Evolutionary conservation across 1,140 invertebrate species (phyloP).

Genomic region (Drosophila baimaii): DNA sequence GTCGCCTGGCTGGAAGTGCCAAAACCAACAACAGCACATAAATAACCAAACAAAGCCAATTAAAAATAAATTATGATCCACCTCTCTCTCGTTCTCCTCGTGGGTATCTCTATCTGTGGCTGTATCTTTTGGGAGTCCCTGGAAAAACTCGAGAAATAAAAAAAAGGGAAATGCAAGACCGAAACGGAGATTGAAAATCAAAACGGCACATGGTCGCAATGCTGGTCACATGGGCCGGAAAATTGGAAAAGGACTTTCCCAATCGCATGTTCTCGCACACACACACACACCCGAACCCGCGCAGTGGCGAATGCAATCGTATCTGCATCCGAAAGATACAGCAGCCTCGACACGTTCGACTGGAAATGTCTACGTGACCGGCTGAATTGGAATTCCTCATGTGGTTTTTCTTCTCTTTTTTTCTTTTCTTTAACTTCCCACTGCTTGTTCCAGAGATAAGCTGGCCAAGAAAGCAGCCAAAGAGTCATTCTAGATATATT

Average conservation of each 20-base stretch:
- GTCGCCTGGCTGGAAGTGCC: conserved; percentile 58
- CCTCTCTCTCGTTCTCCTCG: conserved; percentile 41
- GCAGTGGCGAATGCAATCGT: background rate
- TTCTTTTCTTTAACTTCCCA: background rate
- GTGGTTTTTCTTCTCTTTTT: conserved; percentile 8
- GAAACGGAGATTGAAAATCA: conserved; percentile 1
- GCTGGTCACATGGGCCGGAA: conserved; percentile 32
- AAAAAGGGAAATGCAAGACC: background rate
- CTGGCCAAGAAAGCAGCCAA: background rate
- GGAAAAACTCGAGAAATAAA: conserved; percentile 6
- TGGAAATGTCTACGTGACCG: conserved; percentile 24
- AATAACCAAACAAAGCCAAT: conserved; percentile 70
- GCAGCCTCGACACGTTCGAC: conserved; percentile 5
- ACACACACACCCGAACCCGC: background rate
- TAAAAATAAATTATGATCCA: conserved; percentile 80
- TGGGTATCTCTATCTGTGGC: conserved; percentile 17
- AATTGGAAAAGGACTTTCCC: conserved; percentile 50
- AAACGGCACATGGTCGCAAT: conserved; percentile 26
- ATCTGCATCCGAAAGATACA: conserved; percentile 23
- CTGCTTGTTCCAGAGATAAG: background rate
- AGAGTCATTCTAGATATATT: conserved; percentile 3
- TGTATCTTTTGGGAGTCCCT: conserved; percentile 1
- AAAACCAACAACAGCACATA: conserved; percentile 55
- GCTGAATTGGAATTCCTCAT: background rate
- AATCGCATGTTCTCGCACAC: conserved; percentile 2